Conservation (phyloP, 2,113 vertebrate genomes). For the Chloropsis cyanopogon region DNA sequence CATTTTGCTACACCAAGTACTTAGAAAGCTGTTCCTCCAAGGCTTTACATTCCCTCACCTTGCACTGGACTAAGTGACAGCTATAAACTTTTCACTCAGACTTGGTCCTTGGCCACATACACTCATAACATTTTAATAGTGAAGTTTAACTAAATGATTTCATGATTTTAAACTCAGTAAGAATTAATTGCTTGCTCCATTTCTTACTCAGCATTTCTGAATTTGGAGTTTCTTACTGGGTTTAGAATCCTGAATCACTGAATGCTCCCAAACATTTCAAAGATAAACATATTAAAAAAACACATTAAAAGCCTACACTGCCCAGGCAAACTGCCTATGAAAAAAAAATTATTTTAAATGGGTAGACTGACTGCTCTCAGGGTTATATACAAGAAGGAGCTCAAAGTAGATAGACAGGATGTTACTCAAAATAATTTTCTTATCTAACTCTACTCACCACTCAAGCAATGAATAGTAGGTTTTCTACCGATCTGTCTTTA, state of each 20-base stretch:
- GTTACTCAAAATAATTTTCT: not conserved
- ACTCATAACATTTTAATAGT: not conserved
- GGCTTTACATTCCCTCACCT: not conserved
- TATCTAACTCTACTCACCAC: not conserved
- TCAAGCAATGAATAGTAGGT: not conserved
- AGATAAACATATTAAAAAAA: not conserved
- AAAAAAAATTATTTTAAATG: not conserved
- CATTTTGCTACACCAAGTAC: not conserved
- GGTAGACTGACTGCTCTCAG: not conserved
- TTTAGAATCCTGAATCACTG: not conserved
- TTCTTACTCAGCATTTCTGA: not conserved
- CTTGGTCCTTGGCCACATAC: not conserved
- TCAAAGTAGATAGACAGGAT: not conserved
- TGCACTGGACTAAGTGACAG: not conserved
- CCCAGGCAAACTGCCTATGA: not conserved
- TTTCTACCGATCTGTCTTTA: not conserved
- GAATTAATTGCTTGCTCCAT: not conserved
- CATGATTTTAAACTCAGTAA: not conserved
- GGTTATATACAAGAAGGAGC: not conserved
- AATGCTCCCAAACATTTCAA: not conserved
- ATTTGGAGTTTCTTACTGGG: not conserved
- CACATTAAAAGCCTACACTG: not conserved
- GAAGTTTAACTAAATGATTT: not conserved
- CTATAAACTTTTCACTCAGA: not conserved
- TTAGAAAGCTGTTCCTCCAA: not conserved